These are phyloP conservation scores for Lepus townsendii DNA, from an alignment of 2,797 vertebrate species.

Conservation along the genomic window DNA sequence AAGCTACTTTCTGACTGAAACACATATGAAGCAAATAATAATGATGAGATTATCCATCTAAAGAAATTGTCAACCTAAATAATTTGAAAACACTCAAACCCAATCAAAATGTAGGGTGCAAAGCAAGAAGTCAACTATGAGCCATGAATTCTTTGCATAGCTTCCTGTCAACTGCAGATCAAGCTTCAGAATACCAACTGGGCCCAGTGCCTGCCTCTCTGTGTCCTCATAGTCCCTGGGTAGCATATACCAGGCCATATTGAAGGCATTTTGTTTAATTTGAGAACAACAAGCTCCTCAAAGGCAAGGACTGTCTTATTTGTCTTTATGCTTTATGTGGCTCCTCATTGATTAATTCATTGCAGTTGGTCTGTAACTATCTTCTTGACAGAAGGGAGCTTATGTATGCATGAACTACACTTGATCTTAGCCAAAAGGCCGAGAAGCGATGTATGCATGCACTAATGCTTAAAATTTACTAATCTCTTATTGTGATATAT, in stretches of 20 bases:
- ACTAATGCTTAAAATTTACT: not conserved
- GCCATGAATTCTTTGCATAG: not conserved
- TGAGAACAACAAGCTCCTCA: not conserved
- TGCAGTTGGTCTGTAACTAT: conserved; percentile 14
- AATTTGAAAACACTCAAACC: not conserved
- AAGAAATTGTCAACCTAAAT: not conserved
- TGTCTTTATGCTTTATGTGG: not conserved
- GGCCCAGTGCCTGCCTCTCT: not conserved
- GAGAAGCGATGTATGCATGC: not conserved
- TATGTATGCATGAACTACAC: not conserved
- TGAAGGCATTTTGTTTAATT: conserved; percentile 58
- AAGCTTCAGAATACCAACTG: not conserved
- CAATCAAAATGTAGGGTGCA: not conserved
- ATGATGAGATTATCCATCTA: conserved; percentile 7
- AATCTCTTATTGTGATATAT: not conserved
- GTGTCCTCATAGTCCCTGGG: not conserved
- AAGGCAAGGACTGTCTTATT: not conserved
- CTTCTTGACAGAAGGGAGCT: not conserved
- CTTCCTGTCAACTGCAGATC: not conserved
- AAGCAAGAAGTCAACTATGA: not conserved
- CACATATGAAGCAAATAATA: not conserved
- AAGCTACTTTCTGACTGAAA: not conserved
- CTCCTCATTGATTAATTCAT: not conserved
- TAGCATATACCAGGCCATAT: not conserved
- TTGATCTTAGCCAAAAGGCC: too few relatives aligned